phyloP scores from a whole-genome alignment of 2,888 invertebrate genomes.

The Drymonia ruficornis region DNA sequence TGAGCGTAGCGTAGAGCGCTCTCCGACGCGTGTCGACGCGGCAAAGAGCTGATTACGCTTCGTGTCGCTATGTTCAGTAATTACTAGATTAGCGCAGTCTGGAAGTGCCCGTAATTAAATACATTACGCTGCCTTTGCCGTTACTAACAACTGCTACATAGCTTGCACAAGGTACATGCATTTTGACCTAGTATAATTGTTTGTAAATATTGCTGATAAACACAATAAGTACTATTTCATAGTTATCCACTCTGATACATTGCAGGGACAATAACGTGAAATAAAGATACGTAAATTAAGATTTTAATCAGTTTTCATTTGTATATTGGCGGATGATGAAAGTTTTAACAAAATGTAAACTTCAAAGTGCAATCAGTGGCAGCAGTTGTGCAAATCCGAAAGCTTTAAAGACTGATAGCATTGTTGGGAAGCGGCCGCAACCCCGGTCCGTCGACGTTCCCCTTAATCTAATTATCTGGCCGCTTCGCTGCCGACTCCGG shows the following conservation, averaged over 20 bases:
- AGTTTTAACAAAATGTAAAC: neutral
- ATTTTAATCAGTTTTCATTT: neutral
- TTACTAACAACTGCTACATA: slow-evolving; percentile 26
- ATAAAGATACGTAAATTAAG: too few species aligned
- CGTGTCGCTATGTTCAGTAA: slow-evolving; percentile 69
- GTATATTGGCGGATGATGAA: neutral
- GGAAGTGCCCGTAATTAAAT: slow-evolving; percentile 79
- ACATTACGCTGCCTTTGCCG: slow-evolving; percentile 67
- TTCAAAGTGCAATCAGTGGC: slow-evolving; percentile 32
- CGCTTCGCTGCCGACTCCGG: slow-evolving; percentile 70
- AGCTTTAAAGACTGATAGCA: slow-evolving; percentile 68
- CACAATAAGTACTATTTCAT: neutral
- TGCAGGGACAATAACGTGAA: too few species aligned
- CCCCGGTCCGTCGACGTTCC: slow-evolving; percentile 65
- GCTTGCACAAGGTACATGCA: slow-evolving; percentile 9
- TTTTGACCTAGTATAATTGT: slow-evolving; percentile 14
- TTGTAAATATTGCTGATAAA: slow-evolving; percentile 4
- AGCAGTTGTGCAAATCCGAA: slow-evolving; percentile 62
- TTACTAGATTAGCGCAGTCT: slow-evolving; percentile 78
- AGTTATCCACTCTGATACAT: too few species aligned
- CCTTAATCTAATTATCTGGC: slow-evolving; percentile 80
- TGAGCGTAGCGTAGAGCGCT: slow-evolving; percentile 63
- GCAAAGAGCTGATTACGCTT: slow-evolving; percentile 79
- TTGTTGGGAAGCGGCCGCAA: slow-evolving; percentile 66
- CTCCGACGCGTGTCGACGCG: slow-evolving; percentile 67